Evolutionary conservation across 1,140 invertebrate species (phyloP).

Genomic region (Rhagoletis pomonella): DNA sequence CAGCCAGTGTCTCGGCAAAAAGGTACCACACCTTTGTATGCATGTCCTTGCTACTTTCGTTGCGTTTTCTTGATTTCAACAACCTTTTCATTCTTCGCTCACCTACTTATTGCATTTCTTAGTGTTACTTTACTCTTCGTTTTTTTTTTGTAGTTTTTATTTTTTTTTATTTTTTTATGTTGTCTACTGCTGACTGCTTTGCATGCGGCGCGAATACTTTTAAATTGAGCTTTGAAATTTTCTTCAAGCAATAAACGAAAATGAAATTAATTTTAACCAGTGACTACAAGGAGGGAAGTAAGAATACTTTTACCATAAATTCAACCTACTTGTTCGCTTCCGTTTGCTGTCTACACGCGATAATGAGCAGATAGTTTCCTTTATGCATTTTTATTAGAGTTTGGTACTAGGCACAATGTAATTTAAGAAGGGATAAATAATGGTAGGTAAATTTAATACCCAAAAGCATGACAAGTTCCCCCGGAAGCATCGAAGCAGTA

Average conservation of each 20-base stretch:
- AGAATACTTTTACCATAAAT: neutral
- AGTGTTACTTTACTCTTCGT: neutral
- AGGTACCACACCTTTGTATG: neutral
- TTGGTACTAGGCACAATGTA: too few species aligned
- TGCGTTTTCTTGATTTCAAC: constrained; percentile 20
- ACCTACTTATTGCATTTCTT: neutral
- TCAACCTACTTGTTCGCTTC: neutral
- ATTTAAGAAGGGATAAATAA: too few species aligned
- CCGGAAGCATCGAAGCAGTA: too few species aligned
- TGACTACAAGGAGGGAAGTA: neutral
- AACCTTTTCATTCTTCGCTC: neutral
- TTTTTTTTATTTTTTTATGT: neutral
- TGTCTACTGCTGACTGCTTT: neutral
- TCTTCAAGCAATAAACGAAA: neutral
- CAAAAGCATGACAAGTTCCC: too few species aligned
- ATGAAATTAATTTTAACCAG: neutral
- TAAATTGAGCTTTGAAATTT: neutral
- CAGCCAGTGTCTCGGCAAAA: neutral
- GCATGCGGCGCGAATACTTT: neutral
- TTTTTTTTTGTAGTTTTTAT: neutral
- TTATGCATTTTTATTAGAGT: too few species aligned
- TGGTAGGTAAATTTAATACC: too few species aligned
- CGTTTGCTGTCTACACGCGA: neutral
- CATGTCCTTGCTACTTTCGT: constrained; percentile 25
- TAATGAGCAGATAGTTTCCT: neutral